Percentiles rank a stretch among this genome's conserved stretches.
Evolutionary conservation across 2,888 invertebrate genomes (phyloP).

Genomic region (Crossocerus cetratus): DNA sequence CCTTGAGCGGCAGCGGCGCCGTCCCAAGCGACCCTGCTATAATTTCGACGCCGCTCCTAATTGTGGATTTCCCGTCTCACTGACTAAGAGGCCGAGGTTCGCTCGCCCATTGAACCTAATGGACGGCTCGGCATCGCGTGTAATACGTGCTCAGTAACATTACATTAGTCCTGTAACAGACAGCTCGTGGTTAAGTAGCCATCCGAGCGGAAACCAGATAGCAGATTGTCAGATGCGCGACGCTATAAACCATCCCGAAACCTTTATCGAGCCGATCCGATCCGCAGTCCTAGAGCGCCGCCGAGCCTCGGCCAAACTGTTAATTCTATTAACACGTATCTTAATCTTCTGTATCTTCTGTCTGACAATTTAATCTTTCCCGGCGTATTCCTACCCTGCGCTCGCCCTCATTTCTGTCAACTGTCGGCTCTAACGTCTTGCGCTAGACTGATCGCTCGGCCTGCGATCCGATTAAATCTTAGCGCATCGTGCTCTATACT

Average conservation of each 20-base stretch:
- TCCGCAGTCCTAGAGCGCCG: slow-evolving; percentile 4
- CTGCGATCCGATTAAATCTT: too few relatives aligned
- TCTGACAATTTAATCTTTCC: neutral
- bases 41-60: slow-evolving; percentile 32
- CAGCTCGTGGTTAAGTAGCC: slow-evolving; percentile 53
- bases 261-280: too few relatives aligned
- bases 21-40: neutral
- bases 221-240: slow-evolving; percentile 52
- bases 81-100: slow-evolving; percentile 4
- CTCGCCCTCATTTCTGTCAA: neutral
- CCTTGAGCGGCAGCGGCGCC: slow-evolving; percentile 15
- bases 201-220: slow-evolving; percentile 58
- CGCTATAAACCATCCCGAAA: slow-evolving; percentile 34
- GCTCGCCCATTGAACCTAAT: slow-evolving; percentile 30
- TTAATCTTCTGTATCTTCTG: neutral
- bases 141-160: slow-evolving; percentile 56
- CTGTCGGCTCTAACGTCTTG: too few relatives aligned
- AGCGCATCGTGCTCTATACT: too few relatives aligned
- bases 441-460: too few relatives aligned
- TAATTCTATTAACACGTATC: slow-evolving; percentile 4
- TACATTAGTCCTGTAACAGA: slow-evolving; percentile 63
- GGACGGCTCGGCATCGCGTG: slow-evolving; percentile 42
- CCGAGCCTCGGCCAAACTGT: slow-evolving; percentile 6
- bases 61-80: slow-evolving; percentile 45
- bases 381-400: neutral